Conservation (phyloP, 2,888 invertebrate genomes). For the Silvanus unidentatus region DNA sequence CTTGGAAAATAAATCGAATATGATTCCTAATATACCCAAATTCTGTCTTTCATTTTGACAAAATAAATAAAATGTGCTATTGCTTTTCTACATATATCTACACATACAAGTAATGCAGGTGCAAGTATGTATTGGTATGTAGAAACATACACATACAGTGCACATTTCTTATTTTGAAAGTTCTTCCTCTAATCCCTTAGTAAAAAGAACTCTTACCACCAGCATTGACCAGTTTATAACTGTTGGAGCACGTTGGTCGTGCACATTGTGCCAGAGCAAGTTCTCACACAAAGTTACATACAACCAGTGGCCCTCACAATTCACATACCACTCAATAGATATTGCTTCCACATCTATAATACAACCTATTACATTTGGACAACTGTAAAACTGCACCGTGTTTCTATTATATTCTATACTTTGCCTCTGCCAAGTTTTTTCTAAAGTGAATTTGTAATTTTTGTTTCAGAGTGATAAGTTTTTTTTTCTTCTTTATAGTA, state of each 20-base stretch:
- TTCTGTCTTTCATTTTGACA: too few relatives aligned
- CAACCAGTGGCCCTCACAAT: slow-evolving; percentile 26
- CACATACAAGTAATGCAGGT: too few relatives aligned
- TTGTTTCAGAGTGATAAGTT: not conserved
- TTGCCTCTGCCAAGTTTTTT: slow-evolving; percentile 23
- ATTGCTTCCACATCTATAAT: slow-evolving; percentile 5
- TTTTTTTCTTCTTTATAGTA: slow-evolving; percentile 16
- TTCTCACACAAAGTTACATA: slow-evolving; percentile 38
- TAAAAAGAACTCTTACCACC: slow-evolving; percentile 40
- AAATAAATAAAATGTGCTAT: too few relatives aligned
- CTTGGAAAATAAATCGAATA: too few relatives aligned
- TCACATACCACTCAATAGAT: slow-evolving; percentile 12
- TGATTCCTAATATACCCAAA: too few relatives aligned
- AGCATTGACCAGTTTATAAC: slow-evolving; percentile 39
- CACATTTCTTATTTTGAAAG: slow-evolving; percentile 9
- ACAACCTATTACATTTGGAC: slow-evolving; percentile 18
- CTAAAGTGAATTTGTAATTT: too few relatives aligned
- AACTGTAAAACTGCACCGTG: slow-evolving; percentile 26
- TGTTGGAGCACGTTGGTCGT: slow-evolving; percentile 38
- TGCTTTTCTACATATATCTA: too few relatives aligned
- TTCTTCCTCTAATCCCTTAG: slow-evolving; percentile 32
- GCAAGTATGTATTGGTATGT: too few relatives aligned
- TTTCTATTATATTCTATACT: slow-evolving; percentile 32
- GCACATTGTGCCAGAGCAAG: slow-evolving; percentile 36
- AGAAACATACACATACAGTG: too few relatives aligned